A percentile compares a stretch with the other conserved stretches of the same genome.
These are phyloP conservation scores for Gnathonemus longibarbis DNA, from an alignment of 2,113 vertebrate genomes.

Conservation along the genomic window DNA sequence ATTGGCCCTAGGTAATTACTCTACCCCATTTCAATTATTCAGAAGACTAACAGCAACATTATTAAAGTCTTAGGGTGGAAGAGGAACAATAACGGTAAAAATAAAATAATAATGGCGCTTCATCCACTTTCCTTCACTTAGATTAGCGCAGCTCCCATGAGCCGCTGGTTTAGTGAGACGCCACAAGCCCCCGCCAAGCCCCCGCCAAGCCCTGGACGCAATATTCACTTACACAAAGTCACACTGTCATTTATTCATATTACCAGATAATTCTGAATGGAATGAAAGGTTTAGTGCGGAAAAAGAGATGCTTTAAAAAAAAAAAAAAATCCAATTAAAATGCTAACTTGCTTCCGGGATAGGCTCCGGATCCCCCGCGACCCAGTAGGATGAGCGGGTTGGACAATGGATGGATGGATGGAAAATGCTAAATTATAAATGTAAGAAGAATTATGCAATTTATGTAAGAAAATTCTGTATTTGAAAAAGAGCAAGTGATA, in stretches of 20 bases:
- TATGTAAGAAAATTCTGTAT: neutral
- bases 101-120: constrained; percentile 10
- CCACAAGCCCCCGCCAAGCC: neutral
- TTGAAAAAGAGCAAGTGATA: neutral
- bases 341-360: too few relatives aligned
- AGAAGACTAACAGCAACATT: constrained; percentile 45
- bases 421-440: constrained; percentile 11
- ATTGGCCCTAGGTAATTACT: constrained; percentile 65
- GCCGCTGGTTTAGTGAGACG: neutral
- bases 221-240: neutral
- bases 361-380: too few relatives aligned
- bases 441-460: neutral
- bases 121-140: neutral
- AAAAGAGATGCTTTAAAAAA: constrained; percentile 21
- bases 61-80: constrained; percentile 38
- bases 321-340: constrained; percentile 25
- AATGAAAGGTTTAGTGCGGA: neutral
- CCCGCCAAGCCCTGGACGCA: neutral
- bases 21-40: constrained; percentile 53
- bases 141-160: neutral
- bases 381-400: too few relatives aligned
- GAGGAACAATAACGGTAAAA: constrained; percentile 13
- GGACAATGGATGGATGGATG: too few relatives aligned
- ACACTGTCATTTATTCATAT: neutral
- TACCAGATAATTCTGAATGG: neutral